Evolutionary conservation across 1,140 invertebrate species (phyloP).

Genomic region (Papilio machaon): DNA sequence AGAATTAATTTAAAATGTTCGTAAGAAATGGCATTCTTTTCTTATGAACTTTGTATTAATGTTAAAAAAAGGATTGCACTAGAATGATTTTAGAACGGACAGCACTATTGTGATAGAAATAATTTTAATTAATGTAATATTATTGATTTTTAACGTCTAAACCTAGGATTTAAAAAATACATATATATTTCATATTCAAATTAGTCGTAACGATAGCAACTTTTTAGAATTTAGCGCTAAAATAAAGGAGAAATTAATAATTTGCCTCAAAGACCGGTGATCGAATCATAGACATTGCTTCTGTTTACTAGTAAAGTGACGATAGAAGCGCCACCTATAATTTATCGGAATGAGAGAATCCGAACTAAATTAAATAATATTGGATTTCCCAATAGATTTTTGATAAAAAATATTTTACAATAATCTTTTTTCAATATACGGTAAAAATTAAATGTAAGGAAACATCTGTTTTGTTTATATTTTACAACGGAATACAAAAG

Average conservation of each 20-base stretch:
- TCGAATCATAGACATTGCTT: no score
- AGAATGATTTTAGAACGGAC: slow-evolving; percentile 26
- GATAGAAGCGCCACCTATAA: no score
- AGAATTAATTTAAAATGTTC: not conserved
- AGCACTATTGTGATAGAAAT: not conserved
- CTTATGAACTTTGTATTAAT: not conserved
- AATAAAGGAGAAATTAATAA: not conserved
- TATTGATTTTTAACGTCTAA: not conserved
- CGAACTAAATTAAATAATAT: no score
- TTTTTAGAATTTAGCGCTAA: not conserved
- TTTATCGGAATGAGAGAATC: no score
- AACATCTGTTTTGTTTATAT: not conserved
- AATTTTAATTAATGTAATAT: not conserved
- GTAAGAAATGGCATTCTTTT: not conserved
- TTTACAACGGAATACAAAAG: not conserved
- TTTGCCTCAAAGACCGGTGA: not conserved
- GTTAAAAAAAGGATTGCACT: slow-evolving; percentile 27
- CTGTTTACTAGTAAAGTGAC: no score
- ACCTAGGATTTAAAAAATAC: not conserved
- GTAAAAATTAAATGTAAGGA: not conserved
- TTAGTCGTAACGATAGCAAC: not conserved
- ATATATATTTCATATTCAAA: not conserved
- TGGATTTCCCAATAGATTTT: no score
- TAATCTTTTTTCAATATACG: no score
- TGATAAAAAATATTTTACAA: no score